These are phyloP conservation scores for Mayetiola destructor DNA, from an alignment of 2,888 invertebrate species.

Conservation along the genomic window DNA sequence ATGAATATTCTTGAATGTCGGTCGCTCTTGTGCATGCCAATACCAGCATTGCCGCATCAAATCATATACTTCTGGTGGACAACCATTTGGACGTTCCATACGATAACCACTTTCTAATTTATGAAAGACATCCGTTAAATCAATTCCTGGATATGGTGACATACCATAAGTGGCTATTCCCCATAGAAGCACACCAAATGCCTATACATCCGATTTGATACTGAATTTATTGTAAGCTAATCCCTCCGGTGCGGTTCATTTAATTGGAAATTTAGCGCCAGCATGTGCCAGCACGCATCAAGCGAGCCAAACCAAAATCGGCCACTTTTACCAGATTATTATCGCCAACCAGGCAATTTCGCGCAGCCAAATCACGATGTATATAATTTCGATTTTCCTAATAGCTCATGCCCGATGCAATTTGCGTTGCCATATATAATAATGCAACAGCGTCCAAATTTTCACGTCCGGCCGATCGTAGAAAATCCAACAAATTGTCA, in stretches of 20 bases:
- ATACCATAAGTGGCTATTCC: conserved; percentile 98
- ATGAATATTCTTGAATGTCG: conserved; percentile 92
- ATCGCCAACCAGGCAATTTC: conserved; percentile 96
- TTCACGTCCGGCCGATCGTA: conserved; percentile 72
- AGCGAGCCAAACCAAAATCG: conserved; percentile 92
- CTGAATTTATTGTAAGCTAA: conserved; percentile 94
- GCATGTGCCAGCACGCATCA: conserved; percentile 96
- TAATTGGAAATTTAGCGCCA: conserved; percentile 98
- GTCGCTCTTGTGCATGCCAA: conserved; percentile 89
- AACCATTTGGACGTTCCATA: conserved; percentile 97
- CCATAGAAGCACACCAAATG: conserved; percentile 97
- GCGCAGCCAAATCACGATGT: conserved; percentile 94
- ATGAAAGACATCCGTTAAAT: conserved; percentile 96
- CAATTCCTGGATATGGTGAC: conserved; percentile 99
- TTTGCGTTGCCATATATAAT: conserved; percentile 99
- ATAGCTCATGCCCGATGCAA: conserved; percentile 97
- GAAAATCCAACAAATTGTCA: conserved; percentile 92
- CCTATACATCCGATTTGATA: conserved; percentile 78
- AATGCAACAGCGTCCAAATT: conserved; percentile 88
- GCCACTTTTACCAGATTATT: conserved; percentile 97
- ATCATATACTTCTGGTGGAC: conserved; percentile 92
- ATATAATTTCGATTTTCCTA: conserved; percentile 92
- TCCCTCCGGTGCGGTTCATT: conserved; percentile 99
- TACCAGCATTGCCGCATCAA: conserved; percentile 98
- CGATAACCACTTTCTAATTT: conserved; percentile 83